Percentiles rank a stretch among this genome's conserved stretches.
phyloP scores from a whole-genome alignment of 1,140 invertebrate genomes.

The Magallana angulata region DNA sequence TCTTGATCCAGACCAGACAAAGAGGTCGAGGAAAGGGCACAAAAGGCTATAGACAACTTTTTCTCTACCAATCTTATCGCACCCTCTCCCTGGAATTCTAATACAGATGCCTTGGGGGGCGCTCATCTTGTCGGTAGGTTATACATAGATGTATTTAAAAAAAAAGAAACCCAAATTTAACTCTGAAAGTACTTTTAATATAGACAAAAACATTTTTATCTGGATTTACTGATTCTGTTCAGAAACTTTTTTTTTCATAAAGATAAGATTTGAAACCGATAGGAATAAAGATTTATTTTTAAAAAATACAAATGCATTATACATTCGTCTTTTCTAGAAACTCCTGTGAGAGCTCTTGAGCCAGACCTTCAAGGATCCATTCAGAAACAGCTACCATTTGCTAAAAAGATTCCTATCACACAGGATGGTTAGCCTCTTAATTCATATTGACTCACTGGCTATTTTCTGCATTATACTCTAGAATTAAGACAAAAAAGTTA shows the following conservation, averaged over 20 bases:
- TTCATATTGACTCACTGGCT: too few relatives aligned
- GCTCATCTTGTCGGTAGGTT: not conserved
- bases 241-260: too few relatives aligned
- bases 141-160: too few relatives aligned
- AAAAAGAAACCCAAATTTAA: too few relatives aligned
- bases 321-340: not conserved
- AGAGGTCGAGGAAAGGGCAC: slow-evolving; percentile 71
- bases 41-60: slow-evolving; percentile 74
- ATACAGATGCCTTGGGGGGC: not conserved
- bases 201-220: not conserved
- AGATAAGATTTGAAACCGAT: too few relatives aligned
- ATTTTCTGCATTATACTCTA: too few relatives aligned
- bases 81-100: slow-evolving; percentile 67
- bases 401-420: slow-evolving; percentile 45
- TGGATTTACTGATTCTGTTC: too few relatives aligned
- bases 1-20: slow-evolving; percentile 63
- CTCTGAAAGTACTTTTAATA: not conserved
- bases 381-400: slow-evolving; percentile 65
- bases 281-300: not conserved
- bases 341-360: slow-evolving; percentile 8
- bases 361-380: slow-evolving; percentile 68
- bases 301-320: not conserved
- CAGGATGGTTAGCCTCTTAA: slow-evolving; percentile 60
- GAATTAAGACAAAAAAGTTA: too few relatives aligned
- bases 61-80: slow-evolving; percentile 73